Percentiles rank a stretch among this genome's conserved stretches.
Conservation (phyloP, 1,140 invertebrate genomes). For the Apocrypta bakeri region DNA sequence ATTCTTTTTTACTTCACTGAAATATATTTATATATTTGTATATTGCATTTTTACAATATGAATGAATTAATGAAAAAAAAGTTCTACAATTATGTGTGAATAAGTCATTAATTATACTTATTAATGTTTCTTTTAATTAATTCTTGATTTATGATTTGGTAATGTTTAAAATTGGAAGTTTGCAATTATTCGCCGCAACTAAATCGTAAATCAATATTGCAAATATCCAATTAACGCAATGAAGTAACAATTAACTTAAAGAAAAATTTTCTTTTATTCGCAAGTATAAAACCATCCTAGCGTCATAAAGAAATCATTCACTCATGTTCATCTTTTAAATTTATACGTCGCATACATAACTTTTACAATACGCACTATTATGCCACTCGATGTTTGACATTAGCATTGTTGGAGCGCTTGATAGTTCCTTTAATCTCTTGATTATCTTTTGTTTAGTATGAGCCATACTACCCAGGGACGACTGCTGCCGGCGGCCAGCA, state of each 20-base stretch:
- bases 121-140: not conserved
- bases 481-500: constrained; percentile 64
- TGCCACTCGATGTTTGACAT: constrained; percentile 31
- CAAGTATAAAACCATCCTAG: not conserved
- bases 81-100: not conserved
- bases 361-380: not conserved
- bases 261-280: not conserved
- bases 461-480: constrained; percentile 70
- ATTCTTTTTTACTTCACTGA: not conserved
- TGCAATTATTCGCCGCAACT: not conserved
- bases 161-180: not conserved
- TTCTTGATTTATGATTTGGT: not conserved
- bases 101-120: not conserved
- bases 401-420: not conserved
- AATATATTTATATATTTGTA: constrained; percentile 29
- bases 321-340: not conserved
- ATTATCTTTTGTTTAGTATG: constrained; percentile 64
- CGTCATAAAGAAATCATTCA: not conserved
- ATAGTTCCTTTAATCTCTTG: constrained; percentile 9
- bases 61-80: not conserved
- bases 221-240: not conserved
- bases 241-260: constrained; percentile 19
- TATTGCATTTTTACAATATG: constrained; percentile 12
- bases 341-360: not conserved
- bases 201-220: not conserved